Evolutionary conservation across 1,140 invertebrate species (phyloP).

Genomic region (Drosophila mojavensis): DNA sequence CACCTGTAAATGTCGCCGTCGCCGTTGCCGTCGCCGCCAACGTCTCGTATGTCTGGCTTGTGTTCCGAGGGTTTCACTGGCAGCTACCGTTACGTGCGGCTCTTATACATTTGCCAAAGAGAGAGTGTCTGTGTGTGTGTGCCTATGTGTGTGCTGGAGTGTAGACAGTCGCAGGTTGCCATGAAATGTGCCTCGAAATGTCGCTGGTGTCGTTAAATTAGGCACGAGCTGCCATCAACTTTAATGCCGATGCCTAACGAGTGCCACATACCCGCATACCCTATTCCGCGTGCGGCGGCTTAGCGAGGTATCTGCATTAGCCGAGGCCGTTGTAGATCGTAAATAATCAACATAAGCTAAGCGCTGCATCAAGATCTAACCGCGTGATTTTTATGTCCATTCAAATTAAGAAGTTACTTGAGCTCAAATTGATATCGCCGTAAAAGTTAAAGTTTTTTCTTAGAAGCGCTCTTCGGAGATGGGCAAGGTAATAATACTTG

Average conservation of each 20-base stretch:
- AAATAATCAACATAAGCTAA: slow-evolving; percentile 43
- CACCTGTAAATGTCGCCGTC: slow-evolving; percentile 64
- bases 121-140: neutral
- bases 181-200: slow-evolving; percentile 36
- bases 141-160: neutral
- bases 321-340: slow-evolving; percentile 22
- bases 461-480: neutral
- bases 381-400: slow-evolving; percentile 30
- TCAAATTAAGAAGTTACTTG: slow-evolving; percentile 40
- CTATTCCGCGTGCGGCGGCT: slow-evolving; percentile 3
- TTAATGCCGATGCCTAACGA: slow-evolving; percentile 32
- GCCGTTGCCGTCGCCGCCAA: neutral
- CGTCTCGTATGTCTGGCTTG: slow-evolving; percentile 48
- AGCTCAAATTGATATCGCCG: slow-evolving; percentile 25
- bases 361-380: slow-evolving; percentile 16
- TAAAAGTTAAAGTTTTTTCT: neutral
- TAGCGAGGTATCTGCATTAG: slow-evolving; percentile 31
- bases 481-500: neutral
- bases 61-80: slow-evolving; percentile 40
- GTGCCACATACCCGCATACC: neutral
- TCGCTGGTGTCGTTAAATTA: slow-evolving; percentile 51
- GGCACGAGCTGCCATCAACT: slow-evolving; percentile 35
- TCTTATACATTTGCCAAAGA: slow-evolving; percentile 3
- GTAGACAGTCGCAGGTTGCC: slow-evolving; percentile 23
- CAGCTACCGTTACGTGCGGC: slow-evolving; percentile 44